Conservation (phyloP, 2,113 vertebrate genomes). For the Oncorhynchus kisutch region DNA sequence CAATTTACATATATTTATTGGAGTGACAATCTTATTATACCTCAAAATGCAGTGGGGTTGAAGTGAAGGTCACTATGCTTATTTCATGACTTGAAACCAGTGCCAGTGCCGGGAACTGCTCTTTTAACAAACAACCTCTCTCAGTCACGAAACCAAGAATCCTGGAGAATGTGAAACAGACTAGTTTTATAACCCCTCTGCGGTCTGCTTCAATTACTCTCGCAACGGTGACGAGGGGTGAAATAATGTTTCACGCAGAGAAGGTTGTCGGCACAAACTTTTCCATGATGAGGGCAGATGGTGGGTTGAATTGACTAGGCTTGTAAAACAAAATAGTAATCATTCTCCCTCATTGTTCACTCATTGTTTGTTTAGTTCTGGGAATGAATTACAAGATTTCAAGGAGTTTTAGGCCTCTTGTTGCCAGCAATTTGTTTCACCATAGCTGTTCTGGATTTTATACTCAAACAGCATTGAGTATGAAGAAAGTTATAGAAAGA, state of each 20-base stretch:
- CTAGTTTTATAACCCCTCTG: slow-evolving; percentile 3
- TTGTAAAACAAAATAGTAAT: slow-evolving; percentile 25
- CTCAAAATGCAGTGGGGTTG: too few species aligned
- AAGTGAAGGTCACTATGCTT: background rate
- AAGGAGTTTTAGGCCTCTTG: background rate
- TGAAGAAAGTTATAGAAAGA: background rate
- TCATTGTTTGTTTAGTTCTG: background rate
- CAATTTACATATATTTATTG: background rate
- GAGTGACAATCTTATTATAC: background rate
- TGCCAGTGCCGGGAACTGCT: background rate
- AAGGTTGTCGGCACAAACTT: slow-evolving; percentile 12
- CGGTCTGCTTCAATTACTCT: slow-evolving; percentile 19
- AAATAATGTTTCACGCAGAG: slow-evolving; percentile 19
- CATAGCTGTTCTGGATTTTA: background rate
- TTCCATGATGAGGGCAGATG: slow-evolving; percentile 20
- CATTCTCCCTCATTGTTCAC: background rate
- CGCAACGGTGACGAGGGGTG: background rate
- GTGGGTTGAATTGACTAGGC: background rate
- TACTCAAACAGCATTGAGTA: background rate
- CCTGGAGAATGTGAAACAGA: slow-evolving; percentile 2
- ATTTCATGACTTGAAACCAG: background rate
- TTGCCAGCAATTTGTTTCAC: slow-evolving; percentile 9
- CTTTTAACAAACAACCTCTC: slow-evolving; percentile 1
- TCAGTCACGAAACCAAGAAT: slow-evolving; percentile 10
- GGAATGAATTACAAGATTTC: slow-evolving; percentile 6